These are phyloP conservation scores for Prunella fulvescens DNA, from an alignment of 2,113 vertebrate species.

Conservation along the genomic window DNA sequence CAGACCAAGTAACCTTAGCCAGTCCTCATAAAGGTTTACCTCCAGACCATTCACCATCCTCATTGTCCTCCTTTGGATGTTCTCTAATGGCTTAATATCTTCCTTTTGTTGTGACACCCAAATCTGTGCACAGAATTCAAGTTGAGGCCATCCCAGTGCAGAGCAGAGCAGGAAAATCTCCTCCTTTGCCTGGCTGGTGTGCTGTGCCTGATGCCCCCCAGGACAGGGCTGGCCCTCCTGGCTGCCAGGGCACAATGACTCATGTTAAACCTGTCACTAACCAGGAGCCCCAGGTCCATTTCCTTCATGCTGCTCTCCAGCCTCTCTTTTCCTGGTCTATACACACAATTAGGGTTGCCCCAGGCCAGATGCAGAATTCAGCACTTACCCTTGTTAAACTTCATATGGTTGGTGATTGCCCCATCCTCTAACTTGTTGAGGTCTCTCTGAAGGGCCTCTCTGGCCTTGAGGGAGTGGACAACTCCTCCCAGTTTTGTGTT, in stretches of 20 bases:
- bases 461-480: neutral
- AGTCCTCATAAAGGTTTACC: neutral
- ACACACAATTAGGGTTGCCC: neutral
- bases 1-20: fast-evolving
- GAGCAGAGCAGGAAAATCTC: fast-evolving
- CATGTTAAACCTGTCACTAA: neutral
- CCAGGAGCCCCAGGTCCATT: neutral
- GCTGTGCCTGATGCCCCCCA: neutral
- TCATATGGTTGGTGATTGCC: too few relatives aligned
- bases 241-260: neutral
- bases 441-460: neutral
- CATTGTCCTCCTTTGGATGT: neutral
- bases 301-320: fast-evolving
- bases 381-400: neutral
- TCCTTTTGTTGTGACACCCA: neutral
- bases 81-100: neutral
- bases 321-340: neutral
- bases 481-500: neutral
- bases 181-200: fast-evolving
- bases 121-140: neutral
- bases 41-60: neutral
- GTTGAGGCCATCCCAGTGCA: neutral
- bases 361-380: neutral
- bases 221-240: fast-evolving
- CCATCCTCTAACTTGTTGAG: neutral